Evolutionary conservation across 2,797 vertebrate species (phyloP), one percentile per base, ranked within the genome.

Genomic region (Megalops cyprinoides): DNA sequence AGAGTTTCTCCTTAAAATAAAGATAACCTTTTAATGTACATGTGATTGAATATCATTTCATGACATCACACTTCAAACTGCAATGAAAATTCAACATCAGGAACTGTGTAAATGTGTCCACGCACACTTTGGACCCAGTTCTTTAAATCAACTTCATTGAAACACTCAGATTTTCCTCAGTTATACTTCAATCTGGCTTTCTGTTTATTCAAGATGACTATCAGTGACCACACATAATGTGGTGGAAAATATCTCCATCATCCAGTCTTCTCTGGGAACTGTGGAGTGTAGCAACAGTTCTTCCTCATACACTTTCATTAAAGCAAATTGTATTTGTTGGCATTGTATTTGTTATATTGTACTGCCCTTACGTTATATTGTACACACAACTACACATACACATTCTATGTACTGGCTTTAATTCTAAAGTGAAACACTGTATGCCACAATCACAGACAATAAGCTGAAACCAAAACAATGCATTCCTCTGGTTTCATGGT

Each of bases 201-300:
- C 51, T 78, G 69, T 48, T 82, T 73, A 74, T 39, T 12, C 76
- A 58, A 78, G 76, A 78, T 4, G 6, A 39, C 9, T 53, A 65
- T 78, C 65, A 9, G 53, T 62, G 34, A 62, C 77, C 55, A 51
- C 0, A 20, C 20, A 28, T 51, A 25, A 60, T 7, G 42, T 76
- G 62, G 23, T 0, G 14, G 65, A 78, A 77, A 75, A 74, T 49
- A 42, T 31, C 28, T 74, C 76, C 18, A 56, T 44, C 55, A 23
- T 51, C 62, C 55, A 49, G 18, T 7, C 14, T 49, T 3, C 67
- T 31, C 9, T 23, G 44, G 28, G 51, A 28, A 60, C 42, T 67
- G 23, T 3, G 23, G 23, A 25, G 31, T 18, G 46, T 31, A 46
- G 62, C 53, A 53, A 81, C 1, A 20, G 5, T 62, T 62, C 55